Evolutionary conservation across 2,113 vertebrate genomes (phyloP).

Genomic region (Passer montanus): DNA sequence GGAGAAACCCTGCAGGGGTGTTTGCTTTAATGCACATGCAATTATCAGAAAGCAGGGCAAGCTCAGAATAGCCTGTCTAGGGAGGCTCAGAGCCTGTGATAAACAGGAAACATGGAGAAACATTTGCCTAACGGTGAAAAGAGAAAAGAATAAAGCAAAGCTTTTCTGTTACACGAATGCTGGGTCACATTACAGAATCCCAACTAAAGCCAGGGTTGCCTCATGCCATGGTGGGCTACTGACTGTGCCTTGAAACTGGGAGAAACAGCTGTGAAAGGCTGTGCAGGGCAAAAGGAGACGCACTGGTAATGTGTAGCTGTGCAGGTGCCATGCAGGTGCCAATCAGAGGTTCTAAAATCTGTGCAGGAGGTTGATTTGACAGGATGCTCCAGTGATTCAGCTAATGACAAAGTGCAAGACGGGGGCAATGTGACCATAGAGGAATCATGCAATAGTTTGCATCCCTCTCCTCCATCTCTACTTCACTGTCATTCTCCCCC

Average conservation of each 20-base stretch:
- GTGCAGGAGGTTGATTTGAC: conserved; percentile 62
- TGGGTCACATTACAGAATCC: background rate
- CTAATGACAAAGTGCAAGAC: conserved; percentile 26
- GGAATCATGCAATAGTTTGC: background rate
- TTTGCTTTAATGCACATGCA: conserved; percentile 60
- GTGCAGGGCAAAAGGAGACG: background rate
- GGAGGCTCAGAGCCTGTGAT: background rate
- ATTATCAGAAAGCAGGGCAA: conserved; percentile 57
- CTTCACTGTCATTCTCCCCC: background rate
- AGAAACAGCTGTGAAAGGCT: background rate
- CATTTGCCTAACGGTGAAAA: background rate
- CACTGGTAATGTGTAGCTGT: background rate
- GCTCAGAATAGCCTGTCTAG: conserved; percentile 39
- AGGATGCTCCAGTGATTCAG: conserved; percentile 42
- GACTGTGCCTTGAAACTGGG: background rate
- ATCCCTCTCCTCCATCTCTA: background rate
- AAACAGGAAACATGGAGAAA: conserved; percentile 26
- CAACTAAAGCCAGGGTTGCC: background rate
- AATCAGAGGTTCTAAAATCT: conserved; percentile 45
- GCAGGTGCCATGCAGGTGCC: conserved; percentile 18
- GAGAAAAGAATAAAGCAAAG: background rate
- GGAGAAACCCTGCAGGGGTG: conserved; percentile 45
- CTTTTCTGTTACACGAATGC: background rate
- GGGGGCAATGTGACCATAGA: accelerated
- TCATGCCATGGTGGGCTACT: background rate